These are phyloP conservation scores for Dicrostonyx torquatus DNA, from an alignment of 2,797 vertebrate genomes.

Conservation along the genomic window DNA sequence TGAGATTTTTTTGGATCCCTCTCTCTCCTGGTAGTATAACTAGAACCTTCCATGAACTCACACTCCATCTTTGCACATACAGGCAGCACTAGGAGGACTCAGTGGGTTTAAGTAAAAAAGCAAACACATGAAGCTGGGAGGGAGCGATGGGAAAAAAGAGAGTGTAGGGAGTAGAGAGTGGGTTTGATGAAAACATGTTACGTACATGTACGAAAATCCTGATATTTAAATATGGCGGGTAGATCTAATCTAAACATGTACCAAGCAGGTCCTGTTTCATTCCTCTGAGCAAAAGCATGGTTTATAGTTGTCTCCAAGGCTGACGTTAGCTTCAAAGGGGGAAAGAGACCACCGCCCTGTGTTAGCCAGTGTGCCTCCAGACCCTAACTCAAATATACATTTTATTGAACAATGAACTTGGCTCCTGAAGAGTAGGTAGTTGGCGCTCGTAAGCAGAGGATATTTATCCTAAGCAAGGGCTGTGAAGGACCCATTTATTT, in stretches of 20 bases:
- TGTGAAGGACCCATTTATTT: not conserved
- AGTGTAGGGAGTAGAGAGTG: too few species aligned
- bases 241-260: not conserved
- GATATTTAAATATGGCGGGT: not conserved
- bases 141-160: not conserved
- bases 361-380: not conserved
- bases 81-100: not conserved
- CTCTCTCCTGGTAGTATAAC: not conserved
- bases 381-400: not conserved
- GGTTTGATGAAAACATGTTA: not conserved
- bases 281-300: not conserved
- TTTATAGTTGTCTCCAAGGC: not conserved
- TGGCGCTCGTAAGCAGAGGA: not conserved
- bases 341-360: not conserved
- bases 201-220: not conserved
- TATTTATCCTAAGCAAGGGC: not conserved
- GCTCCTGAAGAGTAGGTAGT: not conserved
- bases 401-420: not conserved
- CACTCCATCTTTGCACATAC: too few species aligned
- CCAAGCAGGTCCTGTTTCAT: not conserved
- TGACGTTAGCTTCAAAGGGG: not conserved
- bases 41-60: not conserved
- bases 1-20: not conserved
- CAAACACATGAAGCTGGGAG: not conserved
- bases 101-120: not conserved